Evolutionary conservation across 2,888 invertebrate species (phyloP).

Genomic region (Tetragonisca angustula): DNA sequence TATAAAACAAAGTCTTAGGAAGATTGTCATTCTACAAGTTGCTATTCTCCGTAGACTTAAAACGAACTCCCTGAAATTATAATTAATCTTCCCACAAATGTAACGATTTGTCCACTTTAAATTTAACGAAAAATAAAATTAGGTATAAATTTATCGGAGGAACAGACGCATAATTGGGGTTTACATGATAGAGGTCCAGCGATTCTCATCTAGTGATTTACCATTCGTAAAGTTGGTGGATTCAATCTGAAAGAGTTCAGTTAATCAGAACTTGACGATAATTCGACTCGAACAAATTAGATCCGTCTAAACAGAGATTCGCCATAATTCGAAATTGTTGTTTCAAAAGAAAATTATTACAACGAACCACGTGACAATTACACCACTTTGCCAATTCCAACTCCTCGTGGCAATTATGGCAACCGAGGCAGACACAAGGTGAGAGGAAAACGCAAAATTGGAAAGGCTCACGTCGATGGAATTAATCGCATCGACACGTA

Average conservation of each 20-base stretch:
- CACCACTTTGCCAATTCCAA: no score
- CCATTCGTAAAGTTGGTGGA: no score
- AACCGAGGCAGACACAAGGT: not conserved
- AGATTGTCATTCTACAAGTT: not conserved
- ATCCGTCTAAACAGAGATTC: no score
- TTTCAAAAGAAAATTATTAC: not conserved
- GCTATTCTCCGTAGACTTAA: not conserved
- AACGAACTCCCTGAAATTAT: not conserved
- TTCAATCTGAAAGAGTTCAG: no score
- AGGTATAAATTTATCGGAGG: no score
- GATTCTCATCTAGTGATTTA: no score
- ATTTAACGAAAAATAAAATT: not conserved
- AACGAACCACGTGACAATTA: slow-evolving; percentile 21
- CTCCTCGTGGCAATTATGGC: no score
- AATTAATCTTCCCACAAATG: not conserved
- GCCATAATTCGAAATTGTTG: not conserved
- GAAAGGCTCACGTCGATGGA: slow-evolving; percentile 40
- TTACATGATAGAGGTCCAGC: no score
- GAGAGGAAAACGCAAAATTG: slow-evolving; percentile 52
- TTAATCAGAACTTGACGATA: no score
- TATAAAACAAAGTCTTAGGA: not conserved
- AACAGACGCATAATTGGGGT: no score
- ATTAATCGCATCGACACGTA: slow-evolving; percentile 57
- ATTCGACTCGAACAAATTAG: no score
- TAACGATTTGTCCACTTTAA: not conserved